Percentiles rank a stretch among this genome's conserved stretches.
Conservation (phyloP, 2,888 invertebrate genomes). For the Chorisops tibialis region DNA sequence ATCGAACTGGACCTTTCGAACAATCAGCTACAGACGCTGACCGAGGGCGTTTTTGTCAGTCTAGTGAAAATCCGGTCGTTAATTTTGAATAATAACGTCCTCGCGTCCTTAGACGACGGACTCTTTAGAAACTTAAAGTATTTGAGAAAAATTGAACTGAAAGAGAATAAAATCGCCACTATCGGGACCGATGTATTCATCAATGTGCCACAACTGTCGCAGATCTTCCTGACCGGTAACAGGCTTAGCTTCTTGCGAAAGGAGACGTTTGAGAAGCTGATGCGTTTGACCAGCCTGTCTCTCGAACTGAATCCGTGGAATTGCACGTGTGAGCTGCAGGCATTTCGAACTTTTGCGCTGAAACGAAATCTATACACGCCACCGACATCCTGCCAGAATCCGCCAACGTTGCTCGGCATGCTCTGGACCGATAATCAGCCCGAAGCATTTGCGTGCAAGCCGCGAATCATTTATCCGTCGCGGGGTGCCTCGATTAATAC, state of each 20-base stretch:
- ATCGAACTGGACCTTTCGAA: slow-evolving; percentile 78
- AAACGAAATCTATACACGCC: slow-evolving; percentile 71
- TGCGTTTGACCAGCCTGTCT: slow-evolving; percentile 68
- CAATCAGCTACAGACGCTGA: slow-evolving; percentile 64
- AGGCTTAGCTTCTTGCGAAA: slow-evolving; percentile 64
- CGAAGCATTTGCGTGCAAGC: slow-evolving; percentile 77
- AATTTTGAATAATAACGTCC: slow-evolving; percentile 68
- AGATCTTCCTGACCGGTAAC: slow-evolving; percentile 70
- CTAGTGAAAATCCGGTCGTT: slow-evolving; percentile 69
- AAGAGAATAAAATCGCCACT: slow-evolving; percentile 67
- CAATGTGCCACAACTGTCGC: slow-evolving; percentile 65
- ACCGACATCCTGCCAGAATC: slow-evolving; percentile 71
- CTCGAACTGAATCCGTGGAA: slow-evolving; percentile 82
- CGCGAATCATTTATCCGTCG: slow-evolving; percentile 67
- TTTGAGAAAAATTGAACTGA: slow-evolving; percentile 72
- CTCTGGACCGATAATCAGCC: slow-evolving; percentile 67
- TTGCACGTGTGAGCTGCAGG: slow-evolving; percentile 78
- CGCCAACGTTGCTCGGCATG: slow-evolving; percentile 64
- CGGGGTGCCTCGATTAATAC: slow-evolving; percentile 59
- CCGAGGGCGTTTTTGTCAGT: slow-evolving; percentile 67
- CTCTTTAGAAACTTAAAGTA: slow-evolving; percentile 71
- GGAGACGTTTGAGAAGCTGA: slow-evolving; percentile 62
- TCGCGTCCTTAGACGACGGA: slow-evolving; percentile 67
- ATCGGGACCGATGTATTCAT: slow-evolving; percentile 69
- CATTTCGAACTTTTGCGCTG: slow-evolving; percentile 73